These are phyloP conservation scores for Diachasma alloeum DNA, from an alignment of 1,140 invertebrate genomes.

Conservation along the genomic window DNA sequence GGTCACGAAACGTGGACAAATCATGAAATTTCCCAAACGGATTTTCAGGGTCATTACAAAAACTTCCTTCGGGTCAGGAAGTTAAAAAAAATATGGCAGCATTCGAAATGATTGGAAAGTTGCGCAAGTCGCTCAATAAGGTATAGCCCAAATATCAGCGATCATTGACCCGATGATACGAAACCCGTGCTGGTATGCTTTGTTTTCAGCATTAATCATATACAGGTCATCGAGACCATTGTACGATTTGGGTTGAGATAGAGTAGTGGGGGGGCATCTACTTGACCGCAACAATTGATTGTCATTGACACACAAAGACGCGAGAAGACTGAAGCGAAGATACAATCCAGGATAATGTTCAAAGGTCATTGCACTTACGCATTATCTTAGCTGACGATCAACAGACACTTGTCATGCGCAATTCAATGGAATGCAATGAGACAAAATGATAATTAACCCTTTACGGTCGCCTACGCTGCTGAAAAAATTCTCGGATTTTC, in stretches of 20 bases:
- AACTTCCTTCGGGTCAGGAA: too few species aligned
- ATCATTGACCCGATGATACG: not conserved
- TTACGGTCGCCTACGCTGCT: too few species aligned
- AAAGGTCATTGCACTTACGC: not conserved
- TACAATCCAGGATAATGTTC: not conserved
- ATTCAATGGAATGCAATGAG: not conserved
- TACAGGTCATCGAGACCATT: conserved; percentile 44
- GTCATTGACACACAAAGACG: conserved; percentile 50
- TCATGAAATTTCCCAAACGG: too few species aligned
- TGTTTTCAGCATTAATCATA: conserved; percentile 42
- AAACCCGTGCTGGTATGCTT: conserved; percentile 18
- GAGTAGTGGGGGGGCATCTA: conserved; percentile 37
- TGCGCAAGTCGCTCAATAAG: not conserved
- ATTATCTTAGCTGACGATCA: not conserved
- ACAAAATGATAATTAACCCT: conserved; percentile 26
- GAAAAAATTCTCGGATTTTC: too few species aligned
- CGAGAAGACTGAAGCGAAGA: too few species aligned
- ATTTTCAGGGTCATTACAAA: too few species aligned
- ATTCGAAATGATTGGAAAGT: not conserved
- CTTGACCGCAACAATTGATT: conserved; percentile 58
- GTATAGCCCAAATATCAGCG: not conserved
- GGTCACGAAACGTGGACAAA: too few species aligned
- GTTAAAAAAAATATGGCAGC: not conserved
- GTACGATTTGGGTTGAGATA: conserved; percentile 53
- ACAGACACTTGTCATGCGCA: not conserved